Evolutionary conservation across 2,888 invertebrate species (phyloP), one percentile per base, ranked within the genome.

Genomic region (Melipona bicolor): DNA sequence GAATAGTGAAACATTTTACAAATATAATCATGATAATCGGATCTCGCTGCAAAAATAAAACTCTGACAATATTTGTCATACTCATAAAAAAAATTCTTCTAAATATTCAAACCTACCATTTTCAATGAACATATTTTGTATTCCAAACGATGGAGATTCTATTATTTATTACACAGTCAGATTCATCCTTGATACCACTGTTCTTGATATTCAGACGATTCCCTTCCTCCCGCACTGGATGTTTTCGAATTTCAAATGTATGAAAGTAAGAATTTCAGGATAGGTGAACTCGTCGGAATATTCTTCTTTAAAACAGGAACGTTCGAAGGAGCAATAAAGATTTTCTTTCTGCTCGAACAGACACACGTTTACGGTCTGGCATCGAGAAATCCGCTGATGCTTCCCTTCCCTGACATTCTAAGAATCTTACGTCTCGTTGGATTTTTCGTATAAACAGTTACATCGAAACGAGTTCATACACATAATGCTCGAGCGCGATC

Each of bases 391-490:
- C 62, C 43, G 27, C 56, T 32, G 71, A 71, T 64, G 43, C 9
- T 36, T 9, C 32, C n/a, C 19, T n/a, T n/a, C 19, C 72, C 72
- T 43, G 56, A 56, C 49, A 15, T 49, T 17, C 15, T 19, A 11
- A 65, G 56, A 50, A 56, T 65, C 43, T 32, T 67, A 67, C 65
- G 32, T 50, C 27, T 50, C 43, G 52, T 15, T 64, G 32, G 36
- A 36, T 52, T 19, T 49, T 32, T 36, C 49, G 65, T 59, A 67
- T 50, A 72, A 72, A 72, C 78, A 72, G 72, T 67, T 64, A 65
- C 64, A 32, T 49, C 32, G 27, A n/a, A 15, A 13, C 11, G 19
- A 24, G 24, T 21, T 50, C 32, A 21, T 50, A 65, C 27, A 49
- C 24, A 27, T 32, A 67, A 73, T 67, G 49, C 73, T 62, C 52